A percentile compares a stretch with the other conserved stretches of the same genome.
Conservation (phyloP, 1,140 invertebrate species). For the Euwallacea similis region DNA sequence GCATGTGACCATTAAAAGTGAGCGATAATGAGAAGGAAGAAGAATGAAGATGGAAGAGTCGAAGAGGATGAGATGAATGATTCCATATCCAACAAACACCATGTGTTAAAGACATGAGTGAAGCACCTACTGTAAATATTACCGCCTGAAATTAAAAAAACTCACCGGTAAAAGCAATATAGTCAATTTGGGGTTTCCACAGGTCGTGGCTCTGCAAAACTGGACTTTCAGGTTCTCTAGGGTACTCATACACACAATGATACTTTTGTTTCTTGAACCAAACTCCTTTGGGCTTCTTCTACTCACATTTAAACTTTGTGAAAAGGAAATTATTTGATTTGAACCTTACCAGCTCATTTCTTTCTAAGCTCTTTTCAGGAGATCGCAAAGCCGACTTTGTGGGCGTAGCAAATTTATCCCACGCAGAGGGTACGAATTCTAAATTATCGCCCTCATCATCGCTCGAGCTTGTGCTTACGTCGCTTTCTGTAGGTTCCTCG, state of each 20-base stretch:
- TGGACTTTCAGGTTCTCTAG: constrained; percentile 62
- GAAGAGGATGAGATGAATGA: no score
- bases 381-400: constrained; percentile 61
- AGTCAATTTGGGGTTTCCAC: constrained; percentile 51
- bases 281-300: constrained; percentile 61
- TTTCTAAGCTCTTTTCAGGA: constrained; percentile 55
- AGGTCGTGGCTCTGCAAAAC: constrained; percentile 49
- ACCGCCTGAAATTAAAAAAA: background rate
- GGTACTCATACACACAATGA: constrained; percentile 81
- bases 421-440: constrained; percentile 63
- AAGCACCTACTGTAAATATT: no score
- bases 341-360: constrained; percentile 44
- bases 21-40: no score
- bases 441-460: constrained; percentile 62
- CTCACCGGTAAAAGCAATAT: constrained; percentile 49
- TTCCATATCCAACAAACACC: no score
- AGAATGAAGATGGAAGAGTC: no score
- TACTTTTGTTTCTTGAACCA: constrained; percentile 82
- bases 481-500: constrained; percentile 45
- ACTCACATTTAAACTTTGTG: constrained; percentile 1
- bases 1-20: no score
- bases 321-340: background rate
- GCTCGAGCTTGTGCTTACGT: constrained; percentile 51
- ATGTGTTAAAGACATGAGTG: no score
- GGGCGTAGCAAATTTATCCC: constrained; percentile 62